Percentiles rank a stretch among this genome's conserved stretches.
Conservation (phyloP, 2,797 vertebrate species). For the Falco biarmicus region DNA sequence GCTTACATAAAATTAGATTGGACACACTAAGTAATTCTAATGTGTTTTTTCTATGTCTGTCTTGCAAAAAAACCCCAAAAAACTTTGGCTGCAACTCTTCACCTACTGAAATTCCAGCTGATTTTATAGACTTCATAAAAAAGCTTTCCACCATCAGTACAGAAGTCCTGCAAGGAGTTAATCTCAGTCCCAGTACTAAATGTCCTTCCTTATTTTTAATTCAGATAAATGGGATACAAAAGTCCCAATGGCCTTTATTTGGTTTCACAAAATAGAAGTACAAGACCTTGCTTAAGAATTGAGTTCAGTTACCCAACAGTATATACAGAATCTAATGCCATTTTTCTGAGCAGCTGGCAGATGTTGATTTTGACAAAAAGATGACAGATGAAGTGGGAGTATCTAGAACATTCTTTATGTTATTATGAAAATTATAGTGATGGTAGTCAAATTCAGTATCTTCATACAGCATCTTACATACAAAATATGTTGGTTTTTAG, state of each 20-base stretch:
- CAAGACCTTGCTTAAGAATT: not conserved
- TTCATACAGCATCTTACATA: not conserved
- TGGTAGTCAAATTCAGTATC: not conserved
- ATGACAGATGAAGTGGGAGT: not conserved
- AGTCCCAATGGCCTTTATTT: not conserved
- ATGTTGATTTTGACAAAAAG: not conserved
- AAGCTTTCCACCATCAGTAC: not conserved
- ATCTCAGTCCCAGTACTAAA: not conserved
- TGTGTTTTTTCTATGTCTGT: not conserved
- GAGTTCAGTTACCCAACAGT: not conserved
- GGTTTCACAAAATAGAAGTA: not conserved
- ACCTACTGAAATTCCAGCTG: not conserved
- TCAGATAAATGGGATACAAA: not conserved
- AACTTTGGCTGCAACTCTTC: not conserved
- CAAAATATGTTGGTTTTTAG: constrained; percentile 73
- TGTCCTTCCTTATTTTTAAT: not conserved
- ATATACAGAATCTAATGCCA: not conserved
- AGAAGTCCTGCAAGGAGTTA: not conserved
- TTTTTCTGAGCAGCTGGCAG: not conserved
- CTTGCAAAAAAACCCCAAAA: not conserved
- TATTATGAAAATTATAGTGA: not conserved
- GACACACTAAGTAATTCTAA: not conserved
- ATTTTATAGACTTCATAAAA: not conserved
- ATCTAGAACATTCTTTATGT: not conserved
- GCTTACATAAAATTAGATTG: not conserved